These are phyloP conservation scores for Ameiurus melas DNA, from an alignment of 2,113 vertebrate genomes.

Conservation along the genomic window DNA sequence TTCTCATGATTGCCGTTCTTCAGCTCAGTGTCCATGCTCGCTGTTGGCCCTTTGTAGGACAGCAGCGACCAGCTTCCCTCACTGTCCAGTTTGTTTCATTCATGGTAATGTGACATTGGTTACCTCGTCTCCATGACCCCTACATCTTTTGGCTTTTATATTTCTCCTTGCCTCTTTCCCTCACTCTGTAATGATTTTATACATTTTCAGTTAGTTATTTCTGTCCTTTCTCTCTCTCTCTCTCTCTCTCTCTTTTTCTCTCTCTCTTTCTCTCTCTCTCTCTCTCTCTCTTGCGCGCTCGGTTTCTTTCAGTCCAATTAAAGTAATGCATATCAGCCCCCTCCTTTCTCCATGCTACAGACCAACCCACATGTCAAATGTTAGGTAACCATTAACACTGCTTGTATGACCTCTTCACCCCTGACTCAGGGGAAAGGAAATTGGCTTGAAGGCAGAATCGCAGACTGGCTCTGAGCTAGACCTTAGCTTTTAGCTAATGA, in stretches of 20 bases:
- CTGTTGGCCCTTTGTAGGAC: constrained; percentile 26
- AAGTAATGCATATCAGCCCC: constrained; percentile 29
- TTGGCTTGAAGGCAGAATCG: constrained; percentile 45
- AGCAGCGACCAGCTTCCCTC: constrained; percentile 33
- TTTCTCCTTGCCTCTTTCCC: background rate
- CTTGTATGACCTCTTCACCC: constrained; percentile 65
- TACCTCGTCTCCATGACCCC: background rate
- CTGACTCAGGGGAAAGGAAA: constrained; percentile 52
- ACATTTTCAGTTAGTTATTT: background rate
- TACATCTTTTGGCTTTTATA: background rate
- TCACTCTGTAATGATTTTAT: background rate
- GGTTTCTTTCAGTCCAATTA: background rate
- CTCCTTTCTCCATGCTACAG: background rate
- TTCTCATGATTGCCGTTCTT: constrained; percentile 39
- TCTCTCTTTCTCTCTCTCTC: background rate
- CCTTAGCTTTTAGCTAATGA: constrained; percentile 27
- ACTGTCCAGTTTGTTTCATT: constrained; percentile 29
- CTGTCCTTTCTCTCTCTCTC: constrained; percentile 14
- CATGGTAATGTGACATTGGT: constrained; percentile 42
- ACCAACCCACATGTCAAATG: constrained; percentile 66
- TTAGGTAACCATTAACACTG: constrained; percentile 67
- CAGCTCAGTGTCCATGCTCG: constrained; percentile 37
- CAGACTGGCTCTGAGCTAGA: constrained; percentile 28
- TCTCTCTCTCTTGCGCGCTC: background rate
- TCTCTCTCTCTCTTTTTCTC: background rate